These are phyloP conservation scores for Oryzias javanicus DNA, from an alignment of 2,113 vertebrate genomes.

Conservation along the genomic window DNA sequence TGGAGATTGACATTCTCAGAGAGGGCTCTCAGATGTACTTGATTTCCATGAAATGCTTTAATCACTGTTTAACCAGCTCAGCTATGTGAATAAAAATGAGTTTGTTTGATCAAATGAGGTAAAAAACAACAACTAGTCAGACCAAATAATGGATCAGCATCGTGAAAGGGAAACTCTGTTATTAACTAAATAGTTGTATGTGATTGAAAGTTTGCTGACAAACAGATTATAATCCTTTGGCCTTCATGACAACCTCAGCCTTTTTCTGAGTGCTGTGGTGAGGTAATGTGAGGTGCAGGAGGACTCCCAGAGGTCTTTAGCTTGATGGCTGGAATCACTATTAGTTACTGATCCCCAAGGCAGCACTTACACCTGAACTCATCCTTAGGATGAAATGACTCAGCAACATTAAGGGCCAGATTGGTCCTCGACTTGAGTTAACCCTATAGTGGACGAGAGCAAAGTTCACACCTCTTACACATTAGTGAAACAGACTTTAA, in stretches of 20 bases:
- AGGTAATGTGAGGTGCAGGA: background rate
- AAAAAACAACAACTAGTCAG: no score
- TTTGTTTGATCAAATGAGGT: no score
- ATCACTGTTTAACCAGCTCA: no score
- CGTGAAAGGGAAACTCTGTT: no score
- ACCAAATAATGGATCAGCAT: no score
- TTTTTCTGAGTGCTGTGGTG: background rate
- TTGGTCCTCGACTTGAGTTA: constrained; percentile 20
- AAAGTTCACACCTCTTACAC: constrained; percentile 30
- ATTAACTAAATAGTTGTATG: no score
- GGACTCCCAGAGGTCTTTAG: constrained; percentile 41
- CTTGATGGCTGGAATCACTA: constrained; percentile 43
- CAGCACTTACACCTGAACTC: constrained; percentile 52
- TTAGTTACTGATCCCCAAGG: constrained; percentile 13
- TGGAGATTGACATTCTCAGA: constrained; percentile 20
- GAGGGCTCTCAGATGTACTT: constrained; percentile 17
- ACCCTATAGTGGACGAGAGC: constrained; percentile 36
- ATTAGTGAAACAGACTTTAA: constrained; percentile 59
- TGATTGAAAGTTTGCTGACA: no score
- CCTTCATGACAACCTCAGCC: no score
- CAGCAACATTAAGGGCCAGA: constrained; percentile 49
- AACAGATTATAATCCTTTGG: no score
- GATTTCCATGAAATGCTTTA: background rate
- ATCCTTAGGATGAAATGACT: constrained; percentile 48
- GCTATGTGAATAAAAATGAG: no score